Evolutionary conservation across 1,140 invertebrate species (phyloP).

Genomic region (Idris sp.): DNA sequence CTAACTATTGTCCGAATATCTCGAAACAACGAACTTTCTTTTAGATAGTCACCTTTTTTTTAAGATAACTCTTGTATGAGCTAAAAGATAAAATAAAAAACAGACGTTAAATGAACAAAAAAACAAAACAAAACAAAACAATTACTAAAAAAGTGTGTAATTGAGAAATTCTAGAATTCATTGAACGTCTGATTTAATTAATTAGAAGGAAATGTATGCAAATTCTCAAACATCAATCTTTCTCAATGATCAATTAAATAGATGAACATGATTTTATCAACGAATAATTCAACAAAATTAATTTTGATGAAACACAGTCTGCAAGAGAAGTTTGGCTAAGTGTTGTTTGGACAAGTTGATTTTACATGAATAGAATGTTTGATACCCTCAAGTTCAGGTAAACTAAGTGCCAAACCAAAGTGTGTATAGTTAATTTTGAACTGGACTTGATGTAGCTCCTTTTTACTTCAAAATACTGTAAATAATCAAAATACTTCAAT

Average conservation of each 20-base stretch:
- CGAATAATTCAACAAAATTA: constrained; percentile 36
- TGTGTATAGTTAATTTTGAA: constrained; percentile 23
- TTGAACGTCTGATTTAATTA: no score
- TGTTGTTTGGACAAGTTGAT: constrained; percentile 51
- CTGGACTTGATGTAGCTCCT: no score
- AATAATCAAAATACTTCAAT: no score
- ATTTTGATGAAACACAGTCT: constrained; percentile 48
- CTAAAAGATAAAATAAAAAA: no score
- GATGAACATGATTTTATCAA: constrained; percentile 21
- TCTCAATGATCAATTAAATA: constrained; percentile 25
- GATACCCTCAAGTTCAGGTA: constrained; percentile 34
- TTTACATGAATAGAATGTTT: constrained; percentile 53
- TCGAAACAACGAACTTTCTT: constrained; percentile 34
- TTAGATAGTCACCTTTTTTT: constrained; percentile 7
- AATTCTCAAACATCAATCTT: constrained; percentile 2
- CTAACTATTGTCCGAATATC: constrained; percentile 40
- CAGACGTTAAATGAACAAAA: no score
- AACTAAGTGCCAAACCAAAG: constrained; percentile 28
- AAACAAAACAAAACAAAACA: no score
- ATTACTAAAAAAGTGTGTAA: no score
- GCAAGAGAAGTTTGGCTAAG: constrained; percentile 46
- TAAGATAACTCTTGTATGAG: no score
- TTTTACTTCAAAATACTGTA: no score
- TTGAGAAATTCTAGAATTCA: no score
- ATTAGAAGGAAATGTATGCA: no score